Percentiles rank a stretch among this genome's conserved stretches.
phyloP scores from a whole-genome alignment of 2,797 vertebrate species.

The Sebastes taczanowskii region DNA sequence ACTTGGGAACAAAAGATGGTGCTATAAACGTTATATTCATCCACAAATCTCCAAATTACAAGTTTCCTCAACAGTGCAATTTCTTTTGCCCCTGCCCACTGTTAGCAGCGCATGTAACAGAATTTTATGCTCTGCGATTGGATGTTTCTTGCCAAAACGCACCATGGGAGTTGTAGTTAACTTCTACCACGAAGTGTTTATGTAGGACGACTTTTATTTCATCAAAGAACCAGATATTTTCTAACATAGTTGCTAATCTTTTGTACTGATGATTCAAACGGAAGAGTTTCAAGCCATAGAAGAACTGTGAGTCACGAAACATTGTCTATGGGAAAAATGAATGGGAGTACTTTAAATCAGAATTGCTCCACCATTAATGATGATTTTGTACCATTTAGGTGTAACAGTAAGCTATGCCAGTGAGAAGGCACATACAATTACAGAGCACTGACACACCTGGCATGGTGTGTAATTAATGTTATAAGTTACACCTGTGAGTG shows the following conservation, averaged over 20 bases:
- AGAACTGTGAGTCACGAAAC: neutral
- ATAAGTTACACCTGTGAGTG: neutral
- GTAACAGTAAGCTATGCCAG: neutral
- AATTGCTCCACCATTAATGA: no score
- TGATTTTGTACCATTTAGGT: neutral
- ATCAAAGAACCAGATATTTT: no score
- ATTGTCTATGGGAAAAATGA: neutral
- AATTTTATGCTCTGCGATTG: fast-evolving
- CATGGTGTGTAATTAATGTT: no score
- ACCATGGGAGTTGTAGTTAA: neutral
- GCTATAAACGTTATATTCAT: neutral
- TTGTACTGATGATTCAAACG: neutral
- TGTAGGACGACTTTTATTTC: neutral
- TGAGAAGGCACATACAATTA: no score
- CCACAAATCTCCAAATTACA: neutral
- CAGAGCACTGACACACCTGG: no score
- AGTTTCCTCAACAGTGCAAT: neutral
- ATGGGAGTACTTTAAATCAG: neutral
- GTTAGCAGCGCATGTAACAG: neutral
- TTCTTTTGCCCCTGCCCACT: no score
- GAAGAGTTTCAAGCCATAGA: neutral
- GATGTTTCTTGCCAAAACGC: neutral
- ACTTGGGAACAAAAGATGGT: neutral
- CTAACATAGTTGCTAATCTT: no score
- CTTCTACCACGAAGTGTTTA: neutral